Percentiles rank a stretch among this genome's conserved stretches.
phyloP scores from a whole-genome alignment of 2,888 invertebrate genomes.

The Lymantria monacha region DNA sequence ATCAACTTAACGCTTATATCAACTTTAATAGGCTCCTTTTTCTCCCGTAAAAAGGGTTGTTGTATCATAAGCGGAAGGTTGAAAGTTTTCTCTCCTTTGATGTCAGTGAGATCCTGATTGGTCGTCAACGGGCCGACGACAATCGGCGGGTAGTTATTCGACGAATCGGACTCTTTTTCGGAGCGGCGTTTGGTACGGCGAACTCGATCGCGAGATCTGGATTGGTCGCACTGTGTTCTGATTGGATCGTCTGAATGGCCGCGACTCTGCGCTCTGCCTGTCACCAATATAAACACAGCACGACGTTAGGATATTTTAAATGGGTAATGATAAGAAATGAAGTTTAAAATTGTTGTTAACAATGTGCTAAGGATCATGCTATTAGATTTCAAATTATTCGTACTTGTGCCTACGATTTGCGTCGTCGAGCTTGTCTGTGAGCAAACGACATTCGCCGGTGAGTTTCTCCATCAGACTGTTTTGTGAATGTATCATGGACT shows the following conservation, averaged over 20 bases:
- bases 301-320: constrained; percentile 73
- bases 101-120: constrained; percentile 74
- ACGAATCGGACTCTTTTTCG: constrained; percentile 83
- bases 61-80: constrained; percentile 79
- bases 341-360: constrained; percentile 19
- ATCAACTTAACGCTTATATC: constrained; percentile 89
- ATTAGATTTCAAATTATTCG: constrained; percentile 69
- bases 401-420: constrained; percentile 94
- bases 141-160: constrained; percentile 76
- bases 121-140: constrained; percentile 76
- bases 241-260: constrained; percentile 80
- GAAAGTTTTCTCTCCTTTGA: constrained; percentile 68
- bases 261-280: constrained; percentile 82
- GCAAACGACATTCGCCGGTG: constrained; percentile 93
- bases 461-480: constrained; percentile 96
- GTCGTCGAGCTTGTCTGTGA: constrained; percentile 95
- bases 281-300: constrained; percentile 82
- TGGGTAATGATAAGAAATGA: constrained; percentile 64
- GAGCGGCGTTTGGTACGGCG: constrained; percentile 73
- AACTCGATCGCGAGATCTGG: constrained; percentile 65
- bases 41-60: constrained; percentile 83
- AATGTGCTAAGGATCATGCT: constrained; percentile 54
- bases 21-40: constrained; percentile 89
- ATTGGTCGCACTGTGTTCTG: constrained; percentile 80
- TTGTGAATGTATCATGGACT: constrained; percentile 94